phyloP scores from a whole-genome alignment of 2,797 vertebrate species.

The Acipenser ruthenus region DNA sequence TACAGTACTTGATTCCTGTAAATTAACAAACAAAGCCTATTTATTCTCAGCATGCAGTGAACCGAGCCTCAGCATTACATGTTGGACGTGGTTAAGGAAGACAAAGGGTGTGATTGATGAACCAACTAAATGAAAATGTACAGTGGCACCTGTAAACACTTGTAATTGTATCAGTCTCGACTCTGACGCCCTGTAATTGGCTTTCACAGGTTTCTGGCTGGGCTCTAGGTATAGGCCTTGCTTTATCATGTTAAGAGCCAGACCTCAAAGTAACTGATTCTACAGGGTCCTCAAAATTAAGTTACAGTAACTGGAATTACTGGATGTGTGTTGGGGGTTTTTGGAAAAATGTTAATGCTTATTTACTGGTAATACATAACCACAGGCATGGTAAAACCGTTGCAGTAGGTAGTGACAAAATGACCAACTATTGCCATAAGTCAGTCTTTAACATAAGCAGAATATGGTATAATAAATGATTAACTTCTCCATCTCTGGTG shows the following conservation, averaged over 20 bases:
- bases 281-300: too few species aligned
- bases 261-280: not conserved
- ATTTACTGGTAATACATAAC: too few species aligned
- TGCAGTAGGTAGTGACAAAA: too few species aligned
- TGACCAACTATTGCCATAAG: too few species aligned
- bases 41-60: not conserved
- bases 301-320: too few species aligned
- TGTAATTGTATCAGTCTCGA: constrained; percentile 13
- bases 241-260: constrained; percentile 13
- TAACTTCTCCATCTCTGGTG: too few species aligned
- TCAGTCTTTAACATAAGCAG: too few species aligned
- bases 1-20: constrained; percentile 3
- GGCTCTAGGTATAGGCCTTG: not conserved
- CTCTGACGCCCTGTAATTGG: constrained; percentile 8
- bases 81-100: not conserved
- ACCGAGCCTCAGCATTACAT: not conserved
- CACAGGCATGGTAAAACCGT: too few species aligned
- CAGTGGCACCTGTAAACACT: constrained; percentile 12
- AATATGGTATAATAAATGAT: too few species aligned
- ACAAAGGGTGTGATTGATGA: constrained; percentile 12
- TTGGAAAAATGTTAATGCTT: too few species aligned
- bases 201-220: constrained; percentile 3
- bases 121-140: constrained; percentile 11
- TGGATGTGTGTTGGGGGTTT: too few species aligned
- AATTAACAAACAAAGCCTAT: constrained; percentile 5